Conservation (phyloP, 2,797 vertebrate species). For the Pantherophis vulpinus region DNA sequence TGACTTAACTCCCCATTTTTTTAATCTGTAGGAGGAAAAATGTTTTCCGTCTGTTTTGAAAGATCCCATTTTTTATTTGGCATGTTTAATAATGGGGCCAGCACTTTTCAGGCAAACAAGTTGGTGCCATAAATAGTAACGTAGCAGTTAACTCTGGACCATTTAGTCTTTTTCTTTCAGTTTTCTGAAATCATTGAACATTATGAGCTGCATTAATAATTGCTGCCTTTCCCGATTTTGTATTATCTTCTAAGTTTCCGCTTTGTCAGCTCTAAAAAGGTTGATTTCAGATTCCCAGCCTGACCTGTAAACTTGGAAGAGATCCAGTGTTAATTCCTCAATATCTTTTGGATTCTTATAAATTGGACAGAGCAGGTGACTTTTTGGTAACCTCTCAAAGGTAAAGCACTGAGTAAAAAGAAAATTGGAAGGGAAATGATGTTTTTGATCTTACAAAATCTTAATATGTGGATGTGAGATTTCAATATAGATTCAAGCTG, state of each 20-base stretch:
- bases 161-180: neutral
- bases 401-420: conserved; percentile 5
- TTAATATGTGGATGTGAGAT: conserved; percentile 19
- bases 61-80: neutral
- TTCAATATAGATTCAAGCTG: conserved; percentile 15
- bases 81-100: conserved; percentile 5
- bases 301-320: conserved; percentile 18
- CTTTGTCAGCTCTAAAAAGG: conserved; percentile 6
- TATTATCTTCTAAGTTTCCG: conserved; percentile 14
- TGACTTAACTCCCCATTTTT: conserved; percentile 41
- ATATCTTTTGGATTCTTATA: conserved; percentile 29
- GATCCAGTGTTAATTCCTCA: conserved; percentile 16
- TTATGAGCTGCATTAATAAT: conserved; percentile 5
- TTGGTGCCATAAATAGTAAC: conserved; percentile 46
- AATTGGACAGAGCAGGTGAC: conserved; percentile 15
- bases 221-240: neutral
- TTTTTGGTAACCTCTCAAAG: conserved; percentile 20
- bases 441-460: conserved; percentile 26
- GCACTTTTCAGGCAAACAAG: conserved; percentile 14
- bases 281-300: neutral
- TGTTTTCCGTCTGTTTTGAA: neutral
- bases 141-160: conserved; percentile 43
- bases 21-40: conserved; percentile 6
- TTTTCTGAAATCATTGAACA: conserved; percentile 46
- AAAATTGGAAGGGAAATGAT: conserved; percentile 23